Evolutionary conservation across 2,797 vertebrate genomes (phyloP).

Genomic region (Tinamus major): DNA sequence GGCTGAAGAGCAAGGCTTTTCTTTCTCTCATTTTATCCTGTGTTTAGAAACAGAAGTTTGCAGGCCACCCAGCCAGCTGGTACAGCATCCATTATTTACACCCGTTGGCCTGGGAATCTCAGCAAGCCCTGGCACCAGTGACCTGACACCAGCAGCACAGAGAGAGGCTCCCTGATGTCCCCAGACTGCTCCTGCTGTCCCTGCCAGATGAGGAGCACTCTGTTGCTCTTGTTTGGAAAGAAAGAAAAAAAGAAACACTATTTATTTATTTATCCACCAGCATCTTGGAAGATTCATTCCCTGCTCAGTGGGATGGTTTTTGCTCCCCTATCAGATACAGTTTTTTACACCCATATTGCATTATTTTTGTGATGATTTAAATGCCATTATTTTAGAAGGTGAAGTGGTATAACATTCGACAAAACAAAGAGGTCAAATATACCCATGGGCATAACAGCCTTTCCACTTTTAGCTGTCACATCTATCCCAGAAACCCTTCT

Average conservation of each 20-base stretch:
- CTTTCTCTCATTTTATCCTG: conserved; percentile 34
- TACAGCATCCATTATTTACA: conserved; percentile 81
- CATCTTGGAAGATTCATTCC: conserved; percentile 27
- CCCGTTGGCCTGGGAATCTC: conserved; percentile 68
- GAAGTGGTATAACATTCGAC: not conserved
- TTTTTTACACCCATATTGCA: not conserved
- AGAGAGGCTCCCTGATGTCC: conserved; percentile 65
- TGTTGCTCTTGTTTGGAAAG: conserved; percentile 29
- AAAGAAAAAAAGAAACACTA: conserved; percentile 24
- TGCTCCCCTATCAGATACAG: not conserved
- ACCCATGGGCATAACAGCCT: not conserved
- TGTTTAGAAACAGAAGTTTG: conserved; percentile 72
- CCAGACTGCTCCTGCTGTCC: conserved; percentile 41
- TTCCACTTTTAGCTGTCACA: not conserved
- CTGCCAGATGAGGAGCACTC: conserved; percentile 51
- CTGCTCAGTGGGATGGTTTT: not conserved
- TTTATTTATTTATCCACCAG: conserved; percentile 68
- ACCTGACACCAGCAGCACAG: conserved; percentile 59
- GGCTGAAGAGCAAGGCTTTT: not conserved
- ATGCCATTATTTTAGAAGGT: not conserved
- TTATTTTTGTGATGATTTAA: not conserved
- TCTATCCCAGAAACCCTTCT: not conserved
- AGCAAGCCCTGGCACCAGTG: conserved; percentile 43
- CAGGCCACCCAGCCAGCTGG: conserved; percentile 72
- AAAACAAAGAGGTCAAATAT: not conserved